Conservation (phyloP, 2,797 vertebrate species). For the Scarus forsteni region DNA sequence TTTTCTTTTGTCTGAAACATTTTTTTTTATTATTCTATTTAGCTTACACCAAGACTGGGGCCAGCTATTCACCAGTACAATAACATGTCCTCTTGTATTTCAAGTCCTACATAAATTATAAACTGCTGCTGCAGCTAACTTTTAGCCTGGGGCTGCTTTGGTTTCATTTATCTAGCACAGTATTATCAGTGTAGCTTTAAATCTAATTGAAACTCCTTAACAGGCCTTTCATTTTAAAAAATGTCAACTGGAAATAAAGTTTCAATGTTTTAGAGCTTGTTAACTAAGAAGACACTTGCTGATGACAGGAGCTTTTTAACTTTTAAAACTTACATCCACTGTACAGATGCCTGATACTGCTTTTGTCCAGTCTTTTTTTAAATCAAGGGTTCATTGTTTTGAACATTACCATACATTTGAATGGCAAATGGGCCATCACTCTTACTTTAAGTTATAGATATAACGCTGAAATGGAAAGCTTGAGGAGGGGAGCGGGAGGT, state of each 20-base stretch:
- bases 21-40: too few species aligned
- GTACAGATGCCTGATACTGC: background rate
- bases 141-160: too few species aligned
- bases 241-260: background rate
- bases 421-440: background rate
- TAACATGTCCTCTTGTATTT: too few species aligned
- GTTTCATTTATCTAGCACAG: background rate
- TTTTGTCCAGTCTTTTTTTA: background rate
- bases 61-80: too few species aligned
- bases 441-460: background rate
- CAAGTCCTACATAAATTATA: too few species aligned
- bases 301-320: background rate
- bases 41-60: too few species aligned
- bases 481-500: slow-evolving; percentile 16
- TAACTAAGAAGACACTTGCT: background rate
- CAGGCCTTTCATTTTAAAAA: background rate
- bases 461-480: background rate
- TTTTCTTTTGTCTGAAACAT: too few species aligned
- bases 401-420: background rate
- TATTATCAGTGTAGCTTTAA: background rate
- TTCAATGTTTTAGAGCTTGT: background rate
- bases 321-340: background rate
- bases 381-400: slow-evolving; percentile 5
- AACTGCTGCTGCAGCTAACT: too few species aligned
- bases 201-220: background rate